phyloP scores from a whole-genome alignment of 2,113 vertebrate species.

The Athene cunicularia region DNA sequence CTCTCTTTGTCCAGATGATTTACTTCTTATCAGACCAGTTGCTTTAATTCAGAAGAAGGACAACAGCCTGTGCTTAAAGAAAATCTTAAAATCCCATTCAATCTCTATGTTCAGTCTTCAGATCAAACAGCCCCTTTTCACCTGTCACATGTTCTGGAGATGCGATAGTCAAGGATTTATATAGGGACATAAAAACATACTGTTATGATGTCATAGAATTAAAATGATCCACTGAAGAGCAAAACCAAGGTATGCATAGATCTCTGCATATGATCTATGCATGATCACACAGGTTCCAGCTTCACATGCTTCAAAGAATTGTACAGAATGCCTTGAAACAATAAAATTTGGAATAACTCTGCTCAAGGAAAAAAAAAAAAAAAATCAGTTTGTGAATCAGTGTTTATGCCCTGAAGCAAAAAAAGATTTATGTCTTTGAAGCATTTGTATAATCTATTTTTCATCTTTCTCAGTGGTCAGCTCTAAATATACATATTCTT shows the following conservation, averaged over 20 bases:
- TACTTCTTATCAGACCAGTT: background rate
- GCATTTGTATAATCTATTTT: background rate
- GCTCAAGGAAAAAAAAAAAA: background rate
- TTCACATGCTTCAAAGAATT: background rate
- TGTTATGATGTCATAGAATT: background rate
- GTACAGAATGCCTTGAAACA: background rate
- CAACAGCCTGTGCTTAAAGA: background rate
- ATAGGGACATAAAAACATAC: background rate
- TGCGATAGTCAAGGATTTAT: background rate
- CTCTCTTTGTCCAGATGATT: background rate
- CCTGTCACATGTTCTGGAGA: conserved; percentile 19
- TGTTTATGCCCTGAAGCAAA: background rate
- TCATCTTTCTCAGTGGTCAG: background rate
- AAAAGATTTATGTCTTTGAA: background rate
- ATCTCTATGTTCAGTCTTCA: conserved; percentile 7
- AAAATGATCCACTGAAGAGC: background rate
- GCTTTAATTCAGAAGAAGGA: background rate
- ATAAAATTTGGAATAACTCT: background rate
- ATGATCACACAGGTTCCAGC: background rate
- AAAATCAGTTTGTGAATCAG: background rate
- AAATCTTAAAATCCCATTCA: background rate
- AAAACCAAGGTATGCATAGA: background rate
- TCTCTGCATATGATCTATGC: too few relatives aligned
- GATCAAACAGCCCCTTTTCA: background rate
- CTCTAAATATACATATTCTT: background rate